A percentile compares a stretch with the other conserved stretches of the same genome.
phyloP scores from a whole-genome alignment of 2,797 vertebrate species.

The Eupleurogrammus muticus region DNA sequence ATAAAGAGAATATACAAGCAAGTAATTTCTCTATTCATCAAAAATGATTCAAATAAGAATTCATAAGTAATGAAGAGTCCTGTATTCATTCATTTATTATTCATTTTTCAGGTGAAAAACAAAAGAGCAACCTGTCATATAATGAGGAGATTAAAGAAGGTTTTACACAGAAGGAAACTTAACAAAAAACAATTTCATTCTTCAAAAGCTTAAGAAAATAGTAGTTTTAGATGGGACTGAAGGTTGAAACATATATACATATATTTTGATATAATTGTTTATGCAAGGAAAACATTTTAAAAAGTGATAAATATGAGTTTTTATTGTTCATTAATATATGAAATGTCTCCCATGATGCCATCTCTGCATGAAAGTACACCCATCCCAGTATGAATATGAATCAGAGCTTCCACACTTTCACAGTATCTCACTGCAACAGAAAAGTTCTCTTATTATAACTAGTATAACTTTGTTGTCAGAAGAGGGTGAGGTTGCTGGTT shows the following conservation, averaged over 20 bases:
- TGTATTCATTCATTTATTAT: slow-evolving; percentile 68
- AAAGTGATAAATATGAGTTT: slow-evolving; percentile 5
- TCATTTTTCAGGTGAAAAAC: slow-evolving; percentile 72
- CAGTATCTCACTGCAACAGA: not conserved
- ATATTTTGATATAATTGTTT: not conserved
- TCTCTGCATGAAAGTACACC: not conserved
- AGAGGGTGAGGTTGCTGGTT: slow-evolving; percentile 6
- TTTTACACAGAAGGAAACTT: slow-evolving; percentile 49
- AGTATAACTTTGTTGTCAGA: slow-evolving; percentile 9
- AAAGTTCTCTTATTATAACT: slow-evolving; percentile 26
- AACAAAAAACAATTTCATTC: slow-evolving; percentile 47
- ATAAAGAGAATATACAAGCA: slow-evolving; percentile 33
- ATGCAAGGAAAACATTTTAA: slow-evolving; percentile 29
- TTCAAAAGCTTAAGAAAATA: slow-evolving; percentile 45
- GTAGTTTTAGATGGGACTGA: slow-evolving; percentile 20
- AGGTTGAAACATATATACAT: slow-evolving; percentile 14
- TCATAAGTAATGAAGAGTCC: slow-evolving; percentile 56
- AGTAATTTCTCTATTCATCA: slow-evolving; percentile 46
- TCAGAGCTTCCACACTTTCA: not conserved
- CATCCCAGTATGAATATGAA: not conserved
- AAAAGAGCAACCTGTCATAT: slow-evolving; percentile 65
- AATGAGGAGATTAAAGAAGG: slow-evolving; percentile 69
- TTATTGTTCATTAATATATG: slow-evolving; percentile 17
- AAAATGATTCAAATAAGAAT: slow-evolving; percentile 58
- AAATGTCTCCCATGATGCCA: slow-evolving; percentile 3